These are phyloP conservation scores for Cactoblastis cactorum DNA, from an alignment of 2,888 invertebrate species.

Conservation along the genomic window DNA sequence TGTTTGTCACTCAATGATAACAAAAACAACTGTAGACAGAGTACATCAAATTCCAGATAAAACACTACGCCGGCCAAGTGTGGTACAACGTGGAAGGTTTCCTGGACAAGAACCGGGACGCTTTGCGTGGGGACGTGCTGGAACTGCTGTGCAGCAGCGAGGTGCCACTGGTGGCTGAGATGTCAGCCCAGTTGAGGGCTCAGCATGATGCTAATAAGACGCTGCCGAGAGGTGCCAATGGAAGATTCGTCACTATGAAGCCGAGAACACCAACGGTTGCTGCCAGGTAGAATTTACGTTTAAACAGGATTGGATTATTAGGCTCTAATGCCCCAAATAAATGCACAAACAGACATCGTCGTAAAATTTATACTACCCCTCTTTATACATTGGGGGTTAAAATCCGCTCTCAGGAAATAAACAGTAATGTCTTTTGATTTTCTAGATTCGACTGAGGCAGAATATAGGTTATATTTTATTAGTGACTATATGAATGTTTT, in stretches of 20 bases:
- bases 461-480: too few relatives aligned
- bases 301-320: not conserved
- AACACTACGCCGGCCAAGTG: conserved; percentile 97
- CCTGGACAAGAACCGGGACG: conserved; percentile 97
- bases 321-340: too few relatives aligned
- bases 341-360: too few relatives aligned
- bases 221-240: conserved; percentile 87
- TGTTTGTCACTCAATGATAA: too few relatives aligned
- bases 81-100: conserved; percentile 98
- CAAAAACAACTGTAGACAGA: too few relatives aligned
- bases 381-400: too few relatives aligned
- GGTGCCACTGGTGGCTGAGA: conserved; percentile 82
- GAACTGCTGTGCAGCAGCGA: conserved; percentile 93
- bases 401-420: too few relatives aligned
- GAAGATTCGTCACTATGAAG: conserved; percentile 97
- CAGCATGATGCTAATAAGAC: conserved; percentile 85
- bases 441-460: too few relatives aligned
- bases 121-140: conserved; percentile 92
- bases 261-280: conserved; percentile 97
- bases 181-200: conserved; percentile 82
- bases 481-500: too few relatives aligned
- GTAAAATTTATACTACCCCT: too few relatives aligned
- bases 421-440: too few relatives aligned
- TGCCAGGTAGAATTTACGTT: conserved; percentile 73
- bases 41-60: conserved; percentile 77